Conservation (phyloP, 2,113 vertebrate species). For the Danionella cerebrum region DNA sequence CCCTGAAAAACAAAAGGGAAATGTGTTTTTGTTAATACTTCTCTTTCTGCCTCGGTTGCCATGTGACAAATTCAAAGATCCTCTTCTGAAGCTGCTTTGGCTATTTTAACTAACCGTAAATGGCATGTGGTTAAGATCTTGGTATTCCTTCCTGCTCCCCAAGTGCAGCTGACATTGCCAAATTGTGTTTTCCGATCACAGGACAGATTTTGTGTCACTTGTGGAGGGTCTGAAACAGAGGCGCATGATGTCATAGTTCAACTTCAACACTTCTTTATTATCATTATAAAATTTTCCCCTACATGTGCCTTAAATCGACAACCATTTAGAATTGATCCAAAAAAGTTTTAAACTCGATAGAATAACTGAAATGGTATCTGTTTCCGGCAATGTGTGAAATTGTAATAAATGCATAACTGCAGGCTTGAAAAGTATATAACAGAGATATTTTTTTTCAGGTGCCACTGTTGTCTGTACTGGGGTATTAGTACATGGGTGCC, state of each 20-base stretch:
- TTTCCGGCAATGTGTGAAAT: too few species aligned
- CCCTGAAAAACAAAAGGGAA: conserved; percentile 45
- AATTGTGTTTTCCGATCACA: conserved; percentile 44
- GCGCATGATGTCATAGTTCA: neutral
- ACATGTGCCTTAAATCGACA: too few species aligned
- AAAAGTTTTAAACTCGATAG: too few species aligned
- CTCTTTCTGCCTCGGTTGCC: neutral
- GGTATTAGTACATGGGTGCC: too few species aligned
- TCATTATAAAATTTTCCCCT: too few species aligned
- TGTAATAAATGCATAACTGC: too few species aligned
- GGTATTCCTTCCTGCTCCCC: conserved; percentile 55
- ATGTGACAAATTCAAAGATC: neutral
- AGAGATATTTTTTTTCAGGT: too few species aligned
- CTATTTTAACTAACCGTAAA: conserved; percentile 48
- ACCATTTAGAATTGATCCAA: too few species aligned
- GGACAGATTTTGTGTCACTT: conserved; percentile 44
- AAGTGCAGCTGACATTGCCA: conserved; percentile 50
- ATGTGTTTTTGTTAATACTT: neutral
- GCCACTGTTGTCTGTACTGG: too few species aligned
- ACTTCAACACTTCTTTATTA: too few species aligned
- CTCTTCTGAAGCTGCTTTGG: neutral
- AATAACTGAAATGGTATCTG: too few species aligned
- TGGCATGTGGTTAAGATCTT: conserved; percentile 15
- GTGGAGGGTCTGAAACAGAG: conserved; percentile 53
- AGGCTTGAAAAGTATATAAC: too few species aligned